These are phyloP conservation scores for Tromatobia lineatoria DNA, from an alignment of 2,888 invertebrate genomes.

Conservation along the genomic window DNA sequence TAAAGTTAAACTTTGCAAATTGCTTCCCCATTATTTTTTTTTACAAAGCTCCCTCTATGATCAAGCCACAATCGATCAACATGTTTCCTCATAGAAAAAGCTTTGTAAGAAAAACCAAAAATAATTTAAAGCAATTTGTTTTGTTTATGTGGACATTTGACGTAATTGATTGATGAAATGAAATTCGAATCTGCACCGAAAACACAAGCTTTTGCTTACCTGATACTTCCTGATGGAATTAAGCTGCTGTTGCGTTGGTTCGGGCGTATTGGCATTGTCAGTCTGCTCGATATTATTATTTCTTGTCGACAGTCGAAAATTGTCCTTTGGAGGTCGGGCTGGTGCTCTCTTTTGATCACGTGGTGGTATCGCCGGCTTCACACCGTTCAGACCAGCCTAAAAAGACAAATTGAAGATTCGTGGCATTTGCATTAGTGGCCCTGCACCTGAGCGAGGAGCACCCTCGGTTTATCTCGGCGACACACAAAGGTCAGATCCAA, in stretches of 20 bases:
- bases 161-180: too few species aligned
- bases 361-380: slow-evolving; percentile 88
- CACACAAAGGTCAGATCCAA: slow-evolving; percentile 29
- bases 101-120: too few species aligned
- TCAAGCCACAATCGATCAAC: too few species aligned
- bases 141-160: too few species aligned
- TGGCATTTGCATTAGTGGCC: slow-evolving; percentile 70
- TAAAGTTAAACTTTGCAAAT: too few species aligned
- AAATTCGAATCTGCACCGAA: too few species aligned
- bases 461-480: slow-evolving; percentile 32
- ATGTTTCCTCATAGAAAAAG: too few species aligned
- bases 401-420: slow-evolving; percentile 76
- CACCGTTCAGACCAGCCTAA: slow-evolving; percentile 83
- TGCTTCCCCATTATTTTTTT: too few species aligned
- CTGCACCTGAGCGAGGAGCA: slow-evolving; percentile 52
- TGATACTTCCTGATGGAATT: slow-evolving; percentile 97
- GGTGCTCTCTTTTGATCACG: slow-evolving; percentile 90
- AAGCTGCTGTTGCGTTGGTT: slow-evolving; percentile 94
- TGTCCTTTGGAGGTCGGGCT: slow-evolving; percentile 89
- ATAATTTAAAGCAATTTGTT: too few species aligned
- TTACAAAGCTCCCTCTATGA: too few species aligned
- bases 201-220: slow-evolving; percentile 86
- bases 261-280: slow-evolving; percentile 86
- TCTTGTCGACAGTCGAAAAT: slow-evolving; percentile 86
- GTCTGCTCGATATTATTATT: slow-evolving; percentile 85